phyloP scores from a whole-genome alignment of 2,113 vertebrate species.

The Myrmecobius fasciatus region DNA sequence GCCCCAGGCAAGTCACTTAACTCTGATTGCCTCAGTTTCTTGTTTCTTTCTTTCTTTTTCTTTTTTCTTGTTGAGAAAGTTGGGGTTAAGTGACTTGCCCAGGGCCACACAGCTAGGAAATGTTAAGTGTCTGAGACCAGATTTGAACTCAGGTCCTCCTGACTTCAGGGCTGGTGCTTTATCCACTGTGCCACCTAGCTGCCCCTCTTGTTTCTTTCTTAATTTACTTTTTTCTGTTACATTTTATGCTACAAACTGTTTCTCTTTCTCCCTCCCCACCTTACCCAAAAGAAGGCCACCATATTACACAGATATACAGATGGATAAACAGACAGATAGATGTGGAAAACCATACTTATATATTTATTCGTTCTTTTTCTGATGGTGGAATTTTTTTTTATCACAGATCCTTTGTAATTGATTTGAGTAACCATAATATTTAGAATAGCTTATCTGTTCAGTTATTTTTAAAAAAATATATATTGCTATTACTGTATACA shows the following conservation, averaged over 20 bases:
- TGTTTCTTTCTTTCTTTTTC: no score
- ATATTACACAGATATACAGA: not conserved
- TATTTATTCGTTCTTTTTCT: not conserved
- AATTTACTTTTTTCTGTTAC: not conserved
- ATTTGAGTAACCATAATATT: not conserved
- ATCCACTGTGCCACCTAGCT: no score
- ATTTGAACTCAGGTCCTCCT: no score
- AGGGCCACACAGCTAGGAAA: no score
- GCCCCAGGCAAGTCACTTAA: not conserved
- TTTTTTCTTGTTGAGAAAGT: no score
- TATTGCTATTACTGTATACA: not conserved
- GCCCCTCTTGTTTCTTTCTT: no score
- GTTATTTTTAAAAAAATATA: not conserved
- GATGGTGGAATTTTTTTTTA: not conserved
- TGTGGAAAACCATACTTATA: not conserved
- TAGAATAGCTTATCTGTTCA: not conserved
- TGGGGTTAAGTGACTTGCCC: no score
- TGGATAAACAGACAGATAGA: not conserved
- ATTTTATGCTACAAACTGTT: not conserved
- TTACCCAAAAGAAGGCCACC: not conserved
- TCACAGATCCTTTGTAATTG: not conserved
- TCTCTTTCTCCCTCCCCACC: not conserved
- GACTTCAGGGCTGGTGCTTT: no score
- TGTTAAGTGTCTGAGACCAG: no score
- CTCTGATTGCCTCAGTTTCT: not conserved